Conservation (phyloP, 2,113 vertebrate genomes). For the Neofelis nebulosa region DNA sequence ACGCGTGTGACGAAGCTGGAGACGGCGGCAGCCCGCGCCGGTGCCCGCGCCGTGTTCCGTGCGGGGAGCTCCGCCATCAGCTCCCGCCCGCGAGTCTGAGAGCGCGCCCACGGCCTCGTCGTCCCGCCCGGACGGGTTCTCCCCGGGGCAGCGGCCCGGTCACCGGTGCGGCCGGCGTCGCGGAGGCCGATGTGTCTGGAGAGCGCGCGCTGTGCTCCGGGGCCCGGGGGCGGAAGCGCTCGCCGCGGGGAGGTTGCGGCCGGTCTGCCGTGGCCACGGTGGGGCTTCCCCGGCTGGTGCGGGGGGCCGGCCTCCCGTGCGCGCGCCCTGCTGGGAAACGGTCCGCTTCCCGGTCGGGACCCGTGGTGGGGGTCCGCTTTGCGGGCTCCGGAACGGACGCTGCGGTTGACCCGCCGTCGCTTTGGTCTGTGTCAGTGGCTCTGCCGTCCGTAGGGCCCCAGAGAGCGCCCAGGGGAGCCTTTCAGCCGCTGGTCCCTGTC, state of each 20-base stretch:
- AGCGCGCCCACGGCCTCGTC: rapidly evolving
- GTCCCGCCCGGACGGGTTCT: background rate
- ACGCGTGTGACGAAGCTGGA: background rate
- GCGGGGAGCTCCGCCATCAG: background rate
- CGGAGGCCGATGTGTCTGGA: background rate
- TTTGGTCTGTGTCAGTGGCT: background rate
- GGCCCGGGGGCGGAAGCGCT: background rate
- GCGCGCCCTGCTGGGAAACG: background rate
- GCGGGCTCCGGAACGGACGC: background rate
- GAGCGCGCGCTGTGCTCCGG: too few species aligned
- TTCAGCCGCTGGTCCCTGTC: background rate
- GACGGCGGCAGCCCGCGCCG: rapidly evolving
- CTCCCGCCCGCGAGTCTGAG: background rate
- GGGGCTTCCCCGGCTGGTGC: background rate
- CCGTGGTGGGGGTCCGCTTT: background rate
- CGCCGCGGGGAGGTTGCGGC: rapidly evolving
- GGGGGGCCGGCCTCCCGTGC: background rate
- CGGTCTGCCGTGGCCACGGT: background rate
- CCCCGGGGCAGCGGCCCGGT: too few species aligned
- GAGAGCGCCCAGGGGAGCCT: background rate
- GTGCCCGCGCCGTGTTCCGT: rapidly evolving
- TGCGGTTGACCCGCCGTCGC: background rate
- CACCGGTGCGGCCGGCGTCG: too few species aligned
- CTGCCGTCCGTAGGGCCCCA: background rate
- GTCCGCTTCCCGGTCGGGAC: background rate